Evolutionary conservation across 1,140 invertebrate species (phyloP).

Genomic region (Chelonus insularis): DNA sequence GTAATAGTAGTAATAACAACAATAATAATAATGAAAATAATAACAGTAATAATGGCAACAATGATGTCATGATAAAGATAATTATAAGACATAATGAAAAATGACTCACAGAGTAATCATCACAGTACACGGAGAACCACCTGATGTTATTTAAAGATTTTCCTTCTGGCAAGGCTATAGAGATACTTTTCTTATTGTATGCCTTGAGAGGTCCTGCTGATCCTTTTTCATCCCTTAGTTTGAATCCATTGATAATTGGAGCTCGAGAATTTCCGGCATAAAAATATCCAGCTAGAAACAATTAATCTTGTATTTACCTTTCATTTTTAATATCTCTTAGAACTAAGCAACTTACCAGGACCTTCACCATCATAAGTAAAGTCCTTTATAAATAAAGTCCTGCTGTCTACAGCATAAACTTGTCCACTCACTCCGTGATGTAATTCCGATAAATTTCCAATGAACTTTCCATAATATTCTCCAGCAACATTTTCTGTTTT

Average conservation of each 20-base stretch:
- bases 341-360: constrained; percentile 67
- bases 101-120: constrained; percentile 79
- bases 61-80: background rate
- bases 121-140: constrained; percentile 90
- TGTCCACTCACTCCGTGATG: constrained; percentile 83
- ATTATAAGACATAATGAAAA: constrained; percentile 2
- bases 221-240: constrained; percentile 79
- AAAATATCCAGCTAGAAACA: constrained; percentile 77
- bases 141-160: constrained; percentile 79
- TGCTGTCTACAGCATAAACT: constrained; percentile 84
- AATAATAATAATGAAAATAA: background rate
- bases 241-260: constrained; percentile 70
- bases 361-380: constrained; percentile 89
- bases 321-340: constrained; percentile 12
- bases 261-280: constrained; percentile 76
- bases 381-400: constrained; percentile 83
- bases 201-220: constrained; percentile 68
- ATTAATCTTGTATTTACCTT: constrained; percentile 23
- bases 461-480: constrained; percentile 75
- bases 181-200: constrained; percentile 80
- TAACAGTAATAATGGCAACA: background rate
- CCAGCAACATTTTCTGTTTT: constrained; percentile 48
- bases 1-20: too few relatives aligned
- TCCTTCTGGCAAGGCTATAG: constrained; percentile 82
- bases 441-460: constrained; percentile 75